Conservation (phyloP, 2,113 vertebrate species). For the Oophaga pumilio region DNA sequence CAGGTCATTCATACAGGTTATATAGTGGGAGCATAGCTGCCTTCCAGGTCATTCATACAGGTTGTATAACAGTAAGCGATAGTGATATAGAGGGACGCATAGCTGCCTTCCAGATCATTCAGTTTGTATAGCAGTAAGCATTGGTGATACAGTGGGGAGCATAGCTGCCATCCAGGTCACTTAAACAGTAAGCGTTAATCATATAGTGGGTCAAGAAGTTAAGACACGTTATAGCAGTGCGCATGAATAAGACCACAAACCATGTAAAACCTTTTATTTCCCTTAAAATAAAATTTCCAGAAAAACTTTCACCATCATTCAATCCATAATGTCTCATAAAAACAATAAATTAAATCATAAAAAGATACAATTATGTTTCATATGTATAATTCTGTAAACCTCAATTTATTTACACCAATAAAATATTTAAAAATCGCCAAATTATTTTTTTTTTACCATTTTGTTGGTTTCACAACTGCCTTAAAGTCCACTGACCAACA, state of each 20-base stretch:
- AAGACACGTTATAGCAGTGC: no score
- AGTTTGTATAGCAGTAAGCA: no score
- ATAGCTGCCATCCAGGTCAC: no score
- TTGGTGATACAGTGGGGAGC: no score
- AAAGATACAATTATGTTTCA: neutral
- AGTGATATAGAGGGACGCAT: no score
- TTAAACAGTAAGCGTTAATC: no score
- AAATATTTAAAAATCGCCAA: neutral
- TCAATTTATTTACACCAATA: neutral
- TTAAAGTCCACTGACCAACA: neutral
- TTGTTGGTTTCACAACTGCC: neutral
- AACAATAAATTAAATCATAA: slow-evolving; percentile 24
- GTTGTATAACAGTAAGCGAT: no score
- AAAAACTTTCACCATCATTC: neutral
- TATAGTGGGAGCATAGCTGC: no score
- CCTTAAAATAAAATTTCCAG: slow-evolving; percentile 30
- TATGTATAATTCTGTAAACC: neutral
- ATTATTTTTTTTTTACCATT: neutral
- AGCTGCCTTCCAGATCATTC: no score
- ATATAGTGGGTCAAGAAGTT: no score
- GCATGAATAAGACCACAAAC: neutral
- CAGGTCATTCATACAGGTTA: no score
- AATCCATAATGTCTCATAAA: neutral
- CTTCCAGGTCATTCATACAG: no score
- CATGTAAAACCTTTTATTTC: slow-evolving; percentile 49